Evolutionary conservation across 2,797 vertebrate genomes (phyloP).

Genomic region (Enteromius thamalakanensis): DNA sequence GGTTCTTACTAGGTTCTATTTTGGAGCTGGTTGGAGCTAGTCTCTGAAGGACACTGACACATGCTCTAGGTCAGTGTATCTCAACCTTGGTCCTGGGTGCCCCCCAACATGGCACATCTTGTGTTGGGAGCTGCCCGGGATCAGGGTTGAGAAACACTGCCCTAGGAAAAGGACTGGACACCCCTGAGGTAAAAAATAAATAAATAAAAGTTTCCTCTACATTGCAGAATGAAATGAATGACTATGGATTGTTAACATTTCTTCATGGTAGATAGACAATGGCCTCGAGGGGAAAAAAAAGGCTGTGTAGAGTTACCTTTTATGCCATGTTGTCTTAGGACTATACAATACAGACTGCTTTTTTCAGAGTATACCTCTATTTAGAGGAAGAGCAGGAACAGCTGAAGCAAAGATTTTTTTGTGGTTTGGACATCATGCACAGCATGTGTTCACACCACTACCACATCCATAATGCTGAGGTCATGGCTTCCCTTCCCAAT

Average conservation of each 20-base stretch:
- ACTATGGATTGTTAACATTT: background rate
- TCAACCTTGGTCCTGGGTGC: too few species aligned
- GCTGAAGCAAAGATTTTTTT: background rate
- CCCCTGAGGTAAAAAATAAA: background rate
- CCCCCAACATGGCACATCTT: too few species aligned
- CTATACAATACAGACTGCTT: background rate
- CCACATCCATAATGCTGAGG: background rate
- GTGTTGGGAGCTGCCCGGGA: too few species aligned
- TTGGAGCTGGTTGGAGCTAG: background rate
- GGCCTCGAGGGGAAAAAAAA: background rate
- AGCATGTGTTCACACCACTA: background rate
- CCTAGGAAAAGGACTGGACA: background rate
- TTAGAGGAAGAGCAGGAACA: background rate
- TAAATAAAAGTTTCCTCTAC: background rate
- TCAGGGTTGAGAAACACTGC: too few species aligned
- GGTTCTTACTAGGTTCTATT: background rate
- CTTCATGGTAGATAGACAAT: background rate
- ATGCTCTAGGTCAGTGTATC: background rate
- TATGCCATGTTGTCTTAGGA: background rate
- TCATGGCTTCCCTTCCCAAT: background rate
- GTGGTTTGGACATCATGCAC: conserved; percentile 1
- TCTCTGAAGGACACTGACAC: background rate
- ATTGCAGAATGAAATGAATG: background rate
- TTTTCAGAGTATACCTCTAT: background rate
- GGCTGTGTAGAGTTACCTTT: background rate